phyloP scores from a whole-genome alignment of 1,140 invertebrate species.

The Drosophila sp. region DNA sequence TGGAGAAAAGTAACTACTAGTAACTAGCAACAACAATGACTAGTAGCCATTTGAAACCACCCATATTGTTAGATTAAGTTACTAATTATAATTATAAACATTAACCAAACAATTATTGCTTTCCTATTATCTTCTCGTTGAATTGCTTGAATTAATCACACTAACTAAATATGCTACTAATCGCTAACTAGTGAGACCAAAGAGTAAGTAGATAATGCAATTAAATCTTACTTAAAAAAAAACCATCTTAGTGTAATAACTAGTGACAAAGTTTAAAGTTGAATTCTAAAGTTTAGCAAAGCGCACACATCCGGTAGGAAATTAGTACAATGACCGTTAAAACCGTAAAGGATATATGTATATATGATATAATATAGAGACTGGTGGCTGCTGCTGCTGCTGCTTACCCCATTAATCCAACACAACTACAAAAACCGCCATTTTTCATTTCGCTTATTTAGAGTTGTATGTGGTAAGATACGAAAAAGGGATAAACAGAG shows the following conservation, averaged over 20 bases:
- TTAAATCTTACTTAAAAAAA: background rate
- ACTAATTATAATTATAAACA: background rate
- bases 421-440: conserved; percentile 44
- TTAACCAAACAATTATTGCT: background rate
- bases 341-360: conserved; percentile 4
- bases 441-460: conserved; percentile 63
- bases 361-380: background rate
- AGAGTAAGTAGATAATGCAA: conserved; percentile 69
- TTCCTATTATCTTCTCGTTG: conserved; percentile 30
- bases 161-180: conserved; percentile 43
- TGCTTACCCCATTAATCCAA: conserved; percentile 13
- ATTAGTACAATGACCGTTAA: conserved; percentile 10
- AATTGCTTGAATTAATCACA: conserved; percentile 43
- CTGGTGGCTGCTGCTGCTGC: background rate
- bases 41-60: conserved; percentile 3
- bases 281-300: conserved; percentile 1
- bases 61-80: background rate
- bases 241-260: too few relatives aligned
- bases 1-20: background rate
- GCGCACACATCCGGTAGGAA: background rate
- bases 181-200: conserved; percentile 65
- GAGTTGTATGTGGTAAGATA: conserved; percentile 55
- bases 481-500: background rate
- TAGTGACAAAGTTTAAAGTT: conserved; percentile 2
- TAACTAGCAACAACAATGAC: conserved; percentile 2